These are phyloP conservation scores for Ctenopoma kingsleyae DNA, from an alignment of 2,797 vertebrate genomes.

Conservation along the genomic window DNA sequence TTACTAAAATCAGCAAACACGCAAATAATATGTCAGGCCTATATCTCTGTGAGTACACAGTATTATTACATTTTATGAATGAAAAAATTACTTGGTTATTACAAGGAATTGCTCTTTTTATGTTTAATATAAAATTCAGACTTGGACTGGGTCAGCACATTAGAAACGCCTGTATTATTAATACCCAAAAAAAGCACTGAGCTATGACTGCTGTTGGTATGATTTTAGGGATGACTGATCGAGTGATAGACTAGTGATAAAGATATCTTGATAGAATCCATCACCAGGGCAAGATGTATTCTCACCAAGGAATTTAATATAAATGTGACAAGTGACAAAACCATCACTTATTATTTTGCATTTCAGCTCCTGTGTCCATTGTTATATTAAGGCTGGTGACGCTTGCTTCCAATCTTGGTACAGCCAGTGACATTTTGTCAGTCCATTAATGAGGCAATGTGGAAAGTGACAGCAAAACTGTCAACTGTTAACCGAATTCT, in stretches of 20 bases:
- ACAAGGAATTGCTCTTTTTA: background rate
- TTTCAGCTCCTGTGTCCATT: conserved; percentile 10
- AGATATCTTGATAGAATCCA: background rate
- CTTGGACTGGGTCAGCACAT: too few relatives aligned
- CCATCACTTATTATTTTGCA: conserved; percentile 20
- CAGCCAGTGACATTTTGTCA: conserved; percentile 52
- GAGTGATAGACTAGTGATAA: conserved; percentile 7
- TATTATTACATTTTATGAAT: background rate
- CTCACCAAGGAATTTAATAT: background rate
- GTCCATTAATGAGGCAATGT: conserved; percentile 47
- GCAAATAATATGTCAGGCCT: too few relatives aligned
- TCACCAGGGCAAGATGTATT: background rate
- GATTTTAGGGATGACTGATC: background rate
- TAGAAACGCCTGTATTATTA: background rate
- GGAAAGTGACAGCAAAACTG: conserved; percentile 39
- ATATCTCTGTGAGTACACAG: too few relatives aligned
- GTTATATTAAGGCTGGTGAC: conserved; percentile 18
- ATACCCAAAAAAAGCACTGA: background rate
- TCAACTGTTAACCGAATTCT: conserved; percentile 30
- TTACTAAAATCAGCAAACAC: too few relatives aligned
- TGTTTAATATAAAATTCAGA: too few relatives aligned
- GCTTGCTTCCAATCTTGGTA: conserved; percentile 30
- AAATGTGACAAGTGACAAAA: conserved; percentile 1
- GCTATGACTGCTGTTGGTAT: background rate
- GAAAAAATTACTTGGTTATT: background rate